Percentiles rank a stretch among this genome's conserved stretches.
Conservation (phyloP, 1,140 invertebrate species). For the Drosophila novamexicana region DNA sequence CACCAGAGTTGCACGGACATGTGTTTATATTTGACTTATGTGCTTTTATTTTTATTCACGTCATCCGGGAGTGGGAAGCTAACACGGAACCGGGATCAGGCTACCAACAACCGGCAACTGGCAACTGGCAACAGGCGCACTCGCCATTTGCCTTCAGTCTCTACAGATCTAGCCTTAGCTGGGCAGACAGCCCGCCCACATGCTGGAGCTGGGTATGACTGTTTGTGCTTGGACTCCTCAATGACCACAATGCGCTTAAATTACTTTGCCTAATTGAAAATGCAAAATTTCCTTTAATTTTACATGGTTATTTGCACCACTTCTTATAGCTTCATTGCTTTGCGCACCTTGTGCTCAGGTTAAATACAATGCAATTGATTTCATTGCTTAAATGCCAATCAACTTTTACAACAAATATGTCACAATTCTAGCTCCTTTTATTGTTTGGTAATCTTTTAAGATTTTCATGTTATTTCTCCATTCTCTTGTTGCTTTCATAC, state of each 20-base stretch:
- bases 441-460: no score
- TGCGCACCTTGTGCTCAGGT: constrained; percentile 11
- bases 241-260: not conserved
- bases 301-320: no score
- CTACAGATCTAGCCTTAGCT: not conserved
- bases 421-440: no score
- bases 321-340: constrained; percentile 5
- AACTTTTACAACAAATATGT: no score
- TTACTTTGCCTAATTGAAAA: constrained; percentile 23
- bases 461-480: no score
- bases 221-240: not conserved
- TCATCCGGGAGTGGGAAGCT: constrained; percentile 16
- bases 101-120: constrained; percentile 6
- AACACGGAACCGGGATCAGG: constrained; percentile 32
- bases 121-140: not conserved
- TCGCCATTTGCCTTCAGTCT: not conserved
- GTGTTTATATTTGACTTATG: constrained; percentile 80
- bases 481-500: no score
- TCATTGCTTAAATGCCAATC: not conserved
- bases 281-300: constrained; percentile 5
- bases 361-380: not conserved
- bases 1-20: constrained; percentile 43
- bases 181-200: constrained; percentile 4
- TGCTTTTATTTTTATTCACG: constrained; percentile 57
- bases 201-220: not conserved